Base-by-base conservation (phyloP, 1,140 invertebrate genomes). In the Phortica variegata region DNA sequence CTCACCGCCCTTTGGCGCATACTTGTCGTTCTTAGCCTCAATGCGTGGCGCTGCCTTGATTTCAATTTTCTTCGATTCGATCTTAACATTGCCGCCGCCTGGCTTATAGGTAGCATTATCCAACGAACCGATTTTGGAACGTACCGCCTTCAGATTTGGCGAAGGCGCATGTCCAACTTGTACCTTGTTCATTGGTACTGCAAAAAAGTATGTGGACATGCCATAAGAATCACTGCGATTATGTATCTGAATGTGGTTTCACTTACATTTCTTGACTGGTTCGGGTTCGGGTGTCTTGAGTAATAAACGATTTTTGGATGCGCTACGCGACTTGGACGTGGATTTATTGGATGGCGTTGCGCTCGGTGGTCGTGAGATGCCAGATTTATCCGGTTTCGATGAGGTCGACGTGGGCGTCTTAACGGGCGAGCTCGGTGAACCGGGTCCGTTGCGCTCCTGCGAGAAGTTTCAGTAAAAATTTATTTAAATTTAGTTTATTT, bases 71-170 rank as follows among this genome's bases (percentile, higher is more conserved):
- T 88, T 87, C 45, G 85, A 85, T 76, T 93, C 89, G 51, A 95
- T 93, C 80, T 93, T 94, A 10, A 95, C 83, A 58, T 93, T 87
- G 20, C 93, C 93, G 32, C 93, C 94, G 15, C 91, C 89, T 2
- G 93, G 92, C 71, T 91, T 95, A 76, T 97, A 90, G 37, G 83
- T 87, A 0, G 92, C 82, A 74, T 97, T 97, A n/a, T 93, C 86
- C 65, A 97, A 77, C 2, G 94, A 97, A 5, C 95, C 95, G 54
- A 97, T 92, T 81, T 96, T 97, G 12, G 93, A 95, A 77, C 87
- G 87, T 2, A 94, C 90, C 40, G 89, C 85, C 78, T 93, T 93
- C 33, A 96, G 77, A 75, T 95, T 95, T 17, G 93, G 93, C 17
- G 91, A 93, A 33, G 92, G 90, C 5, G 90, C 89, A 45, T 86